These are phyloP conservation scores for Daktulosphaira vitifoliae DNA, from an alignment of 1,140 invertebrate genomes.

Conservation along the genomic window DNA sequence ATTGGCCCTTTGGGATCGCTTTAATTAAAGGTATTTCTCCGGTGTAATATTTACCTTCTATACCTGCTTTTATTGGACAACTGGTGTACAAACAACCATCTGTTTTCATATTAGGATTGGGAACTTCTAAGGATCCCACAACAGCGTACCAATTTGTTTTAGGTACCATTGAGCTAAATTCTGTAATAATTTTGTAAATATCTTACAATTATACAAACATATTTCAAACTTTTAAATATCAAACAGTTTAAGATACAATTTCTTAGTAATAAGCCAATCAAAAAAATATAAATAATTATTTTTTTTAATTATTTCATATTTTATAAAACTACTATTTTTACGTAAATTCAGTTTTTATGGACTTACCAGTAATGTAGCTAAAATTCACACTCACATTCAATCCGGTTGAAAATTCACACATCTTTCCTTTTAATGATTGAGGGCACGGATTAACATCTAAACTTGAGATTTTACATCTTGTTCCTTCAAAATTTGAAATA, in stretches of 20 bases:
- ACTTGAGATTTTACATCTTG: not conserved
- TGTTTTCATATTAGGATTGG: not conserved
- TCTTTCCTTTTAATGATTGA: not conserved
- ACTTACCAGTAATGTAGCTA: no score
- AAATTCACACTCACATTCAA: not conserved
- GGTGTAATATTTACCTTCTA: no score
- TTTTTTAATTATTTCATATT: no score
- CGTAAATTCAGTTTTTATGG: no score
- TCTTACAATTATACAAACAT: no score
- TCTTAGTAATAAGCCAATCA: no score
- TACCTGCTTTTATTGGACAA: not conserved
- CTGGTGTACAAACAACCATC: conserved; percentile 3
- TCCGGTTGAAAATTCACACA: not conserved
- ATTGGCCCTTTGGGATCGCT: not conserved
- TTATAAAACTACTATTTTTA: no score
- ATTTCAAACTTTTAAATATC: no score
- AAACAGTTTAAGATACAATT: no score
- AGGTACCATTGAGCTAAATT: not conserved
- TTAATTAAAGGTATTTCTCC: no score
- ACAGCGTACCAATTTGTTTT: not conserved
- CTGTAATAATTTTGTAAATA: not conserved
- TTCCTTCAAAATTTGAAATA: not conserved
- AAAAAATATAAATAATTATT: no score
- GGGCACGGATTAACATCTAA: conserved; percentile 6
- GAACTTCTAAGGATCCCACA: not conserved